Evolutionary conservation across 2,888 invertebrate genomes (phyloP), one percentile per base, ranked within the genome.

Genomic region (Nebria brevicollis): DNA sequence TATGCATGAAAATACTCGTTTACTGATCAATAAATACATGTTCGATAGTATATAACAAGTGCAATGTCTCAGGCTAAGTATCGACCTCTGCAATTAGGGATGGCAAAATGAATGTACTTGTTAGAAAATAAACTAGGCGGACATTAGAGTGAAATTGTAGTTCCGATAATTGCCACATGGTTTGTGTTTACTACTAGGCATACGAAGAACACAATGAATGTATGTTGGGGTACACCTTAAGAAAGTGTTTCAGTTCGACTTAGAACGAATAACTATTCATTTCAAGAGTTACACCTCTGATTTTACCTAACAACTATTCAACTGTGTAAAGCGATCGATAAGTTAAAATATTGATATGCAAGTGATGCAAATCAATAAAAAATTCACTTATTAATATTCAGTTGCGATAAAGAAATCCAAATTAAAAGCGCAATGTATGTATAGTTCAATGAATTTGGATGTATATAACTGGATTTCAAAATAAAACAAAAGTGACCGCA

Each of bases 1-100:
- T 79, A 79, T 79, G 79, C 79, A 79, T 79, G 79, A 79, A 79
- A 79, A 79, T 79, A 79, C 79, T 79, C 74, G 79, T 79, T 79
- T 79, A 79, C 79, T 75, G 74, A 79, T 74, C 79, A 79, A 79
- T 79, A 79, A 79, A 79, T 79, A 79, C 75, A 66, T 68, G 72
- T 66, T 72, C 73, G 78, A 78, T 79, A 79, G 70, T 70, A 70
- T 70, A 70, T 75, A 80, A 80, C 75, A 80, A 80, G 79, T 79
- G 79, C 75, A 79, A 70, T 79, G 75, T 79, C 70, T 74, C 78
- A 74, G 34, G 54, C 54, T 75, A 80, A 80, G 75, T 75, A 75
- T 75, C 75, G 75, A 80, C 80, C 75, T 75, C 72, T 75, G 80
- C 80, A 80, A 80, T 80, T 80, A 80, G 80, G 75, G 75, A 75